phyloP scores from a whole-genome alignment of 1,140 invertebrate species.

The Lepidurus packardi region DNA sequence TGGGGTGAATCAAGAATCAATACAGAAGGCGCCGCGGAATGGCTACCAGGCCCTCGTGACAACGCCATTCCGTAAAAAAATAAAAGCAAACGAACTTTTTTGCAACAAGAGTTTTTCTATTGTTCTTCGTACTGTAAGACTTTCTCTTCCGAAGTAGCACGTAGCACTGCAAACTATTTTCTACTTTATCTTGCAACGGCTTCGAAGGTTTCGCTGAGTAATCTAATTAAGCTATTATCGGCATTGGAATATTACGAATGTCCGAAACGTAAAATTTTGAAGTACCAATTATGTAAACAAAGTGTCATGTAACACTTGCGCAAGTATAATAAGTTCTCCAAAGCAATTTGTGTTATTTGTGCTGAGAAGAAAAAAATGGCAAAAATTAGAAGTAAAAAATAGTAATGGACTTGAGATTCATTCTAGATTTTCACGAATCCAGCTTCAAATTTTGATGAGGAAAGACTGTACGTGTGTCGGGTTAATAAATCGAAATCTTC shows the following conservation, averaged over 20 bases:
- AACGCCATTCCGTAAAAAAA: background rate
- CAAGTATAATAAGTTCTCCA: no score
- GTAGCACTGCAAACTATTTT: background rate
- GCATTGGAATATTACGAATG: background rate
- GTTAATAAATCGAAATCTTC: no score
- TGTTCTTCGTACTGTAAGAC: background rate
- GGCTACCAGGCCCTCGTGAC: conserved; percentile 11
- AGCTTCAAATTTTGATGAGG: no score
- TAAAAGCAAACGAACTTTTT: background rate
- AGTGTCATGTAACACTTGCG: no score
- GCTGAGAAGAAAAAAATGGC: no score
- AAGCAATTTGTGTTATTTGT: no score
- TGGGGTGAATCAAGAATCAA: background rate
- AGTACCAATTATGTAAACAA: no score
- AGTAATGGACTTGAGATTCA: no score
- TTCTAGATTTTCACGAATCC: no score
- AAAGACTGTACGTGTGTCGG: no score
- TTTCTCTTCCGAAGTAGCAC: background rate
- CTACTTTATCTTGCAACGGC: background rate
- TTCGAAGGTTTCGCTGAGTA: background rate
- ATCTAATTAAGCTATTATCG: background rate
- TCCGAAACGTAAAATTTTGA: no score
- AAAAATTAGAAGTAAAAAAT: no score
- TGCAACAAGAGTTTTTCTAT: background rate
- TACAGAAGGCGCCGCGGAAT: conserved; percentile 16